These are phyloP conservation scores for Muricea muricata DNA, from an alignment of 92 coral and sea anemone genomes.

Conservation along the genomic window DNA sequence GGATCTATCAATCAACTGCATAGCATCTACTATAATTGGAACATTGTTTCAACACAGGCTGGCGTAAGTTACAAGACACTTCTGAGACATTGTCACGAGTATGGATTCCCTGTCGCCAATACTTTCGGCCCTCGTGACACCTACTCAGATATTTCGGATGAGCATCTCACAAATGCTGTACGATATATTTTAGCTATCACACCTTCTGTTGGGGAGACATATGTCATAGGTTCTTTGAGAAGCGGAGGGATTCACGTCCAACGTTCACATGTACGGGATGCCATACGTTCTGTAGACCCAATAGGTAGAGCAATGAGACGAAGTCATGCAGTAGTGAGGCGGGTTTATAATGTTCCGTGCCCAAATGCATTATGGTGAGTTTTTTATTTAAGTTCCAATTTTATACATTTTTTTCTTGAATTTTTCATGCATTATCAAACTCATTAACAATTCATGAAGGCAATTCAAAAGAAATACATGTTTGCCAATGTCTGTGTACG, in stretches of 20 bases:
- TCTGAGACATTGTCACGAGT: background rate
- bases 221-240: conserved; percentile 35
- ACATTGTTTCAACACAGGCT: conserved; percentile 10
- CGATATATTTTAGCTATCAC: background rate
- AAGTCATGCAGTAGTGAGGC: background rate
- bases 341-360: conserved; percentile 23
- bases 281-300: conserved; percentile 24
- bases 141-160: conserved; percentile 18
- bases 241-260: conserved; percentile 25
- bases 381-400: background rate
- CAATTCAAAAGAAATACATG: too few relatives aligned
- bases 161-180: conserved; percentile 25
- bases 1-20: conserved; percentile 42
- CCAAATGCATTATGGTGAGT: conserved; percentile 41
- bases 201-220: conserved; percentile 45
- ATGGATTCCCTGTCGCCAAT: background rate
- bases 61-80: conserved; percentile 3
- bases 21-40: background rate
- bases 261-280: background rate
- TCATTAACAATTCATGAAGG: too few relatives aligned
- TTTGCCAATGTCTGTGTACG: too few relatives aligned
- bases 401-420: background rate
- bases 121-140: background rate
- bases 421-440: background rate
- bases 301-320: conserved; percentile 28